phyloP scores from a whole-genome alignment of 2,113 vertebrate species.

The Chlorocebus sabaeus region DNA sequence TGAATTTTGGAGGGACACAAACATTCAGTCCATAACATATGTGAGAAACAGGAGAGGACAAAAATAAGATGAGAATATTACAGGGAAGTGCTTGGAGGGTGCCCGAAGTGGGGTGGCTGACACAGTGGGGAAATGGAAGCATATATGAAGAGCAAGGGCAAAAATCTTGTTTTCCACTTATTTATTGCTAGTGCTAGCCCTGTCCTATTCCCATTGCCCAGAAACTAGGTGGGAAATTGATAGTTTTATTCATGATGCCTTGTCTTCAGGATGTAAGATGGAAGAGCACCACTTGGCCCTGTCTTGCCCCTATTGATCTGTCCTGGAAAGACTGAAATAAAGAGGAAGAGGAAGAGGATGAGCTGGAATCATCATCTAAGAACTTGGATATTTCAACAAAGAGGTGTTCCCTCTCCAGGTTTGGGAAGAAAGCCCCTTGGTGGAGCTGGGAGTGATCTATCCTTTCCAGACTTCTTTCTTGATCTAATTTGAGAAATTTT shows the following conservation, averaged over 20 bases:
- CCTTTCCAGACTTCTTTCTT: neutral
- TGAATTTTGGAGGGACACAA: neutral
- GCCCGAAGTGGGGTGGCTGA: neutral
- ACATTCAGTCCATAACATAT: neutral
- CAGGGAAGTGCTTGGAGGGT: neutral
- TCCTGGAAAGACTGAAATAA: neutral
- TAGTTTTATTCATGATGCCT: neutral
- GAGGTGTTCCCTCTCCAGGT: neutral
- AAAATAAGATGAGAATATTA: neutral
- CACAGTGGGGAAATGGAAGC: neutral
- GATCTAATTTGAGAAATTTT: neutral
- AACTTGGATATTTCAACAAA: neutral
- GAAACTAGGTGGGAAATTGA: neutral
- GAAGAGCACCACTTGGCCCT: neutral
- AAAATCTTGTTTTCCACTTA: neutral
- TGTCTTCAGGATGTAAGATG: neutral
- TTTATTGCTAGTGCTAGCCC: neutral
- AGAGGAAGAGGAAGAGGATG: neutral
- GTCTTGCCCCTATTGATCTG: neutral
- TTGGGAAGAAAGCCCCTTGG: neutral
- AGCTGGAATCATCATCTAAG: neutral
- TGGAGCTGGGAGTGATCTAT: neutral
- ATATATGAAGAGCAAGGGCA: neutral
- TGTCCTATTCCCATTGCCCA: neutral
- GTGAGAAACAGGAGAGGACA: neutral